These are phyloP conservation scores for Micropoecilia bifurca DNA, from an alignment of 2,797 vertebrate species.

Conservation along the genomic window DNA sequence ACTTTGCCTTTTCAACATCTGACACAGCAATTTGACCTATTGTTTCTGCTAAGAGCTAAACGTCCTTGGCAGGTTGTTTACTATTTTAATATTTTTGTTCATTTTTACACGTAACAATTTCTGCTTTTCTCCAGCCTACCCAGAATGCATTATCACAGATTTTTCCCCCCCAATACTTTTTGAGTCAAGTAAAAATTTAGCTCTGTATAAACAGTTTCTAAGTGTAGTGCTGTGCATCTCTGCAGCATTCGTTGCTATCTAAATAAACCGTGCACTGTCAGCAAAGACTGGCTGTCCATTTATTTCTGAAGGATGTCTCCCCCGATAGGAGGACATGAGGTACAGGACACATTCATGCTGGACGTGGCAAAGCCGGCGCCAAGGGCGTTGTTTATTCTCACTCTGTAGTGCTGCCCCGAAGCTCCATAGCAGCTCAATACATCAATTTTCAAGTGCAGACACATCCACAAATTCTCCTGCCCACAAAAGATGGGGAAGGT, in stretches of 20 bases:
- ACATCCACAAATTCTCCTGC: conserved; percentile 24
- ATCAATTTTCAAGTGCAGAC: conserved; percentile 53
- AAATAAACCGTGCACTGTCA: conserved; percentile 27
- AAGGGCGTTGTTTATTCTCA: conserved; percentile 66
- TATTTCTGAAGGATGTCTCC: conserved; percentile 62
- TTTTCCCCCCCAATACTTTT: neutral
- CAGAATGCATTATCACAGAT: neutral
- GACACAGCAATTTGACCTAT: neutral
- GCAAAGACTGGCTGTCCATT: conserved; percentile 45
- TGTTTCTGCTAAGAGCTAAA: neutral
- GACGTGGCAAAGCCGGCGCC: conserved; percentile 26
- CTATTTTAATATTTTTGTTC: neutral
- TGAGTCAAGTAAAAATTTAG: neutral
- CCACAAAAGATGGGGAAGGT: conserved; percentile 45
- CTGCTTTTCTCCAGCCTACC: neutral
- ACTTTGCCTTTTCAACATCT: neutral
- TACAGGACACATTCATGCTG: conserved; percentile 38
- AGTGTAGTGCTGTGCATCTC: conserved; percentile 24
- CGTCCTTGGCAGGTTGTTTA: neutral
- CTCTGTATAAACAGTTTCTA: conserved; percentile 45
- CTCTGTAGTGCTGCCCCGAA: conserved; percentile 44
- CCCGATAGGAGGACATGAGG: conserved; percentile 57
- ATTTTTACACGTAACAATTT: neutral
- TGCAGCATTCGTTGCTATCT: conserved; percentile 20
- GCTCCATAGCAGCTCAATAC: conserved; percentile 49